Conservation (phyloP, 2,797 vertebrate genomes). For the Chelonia mydas region DNA sequence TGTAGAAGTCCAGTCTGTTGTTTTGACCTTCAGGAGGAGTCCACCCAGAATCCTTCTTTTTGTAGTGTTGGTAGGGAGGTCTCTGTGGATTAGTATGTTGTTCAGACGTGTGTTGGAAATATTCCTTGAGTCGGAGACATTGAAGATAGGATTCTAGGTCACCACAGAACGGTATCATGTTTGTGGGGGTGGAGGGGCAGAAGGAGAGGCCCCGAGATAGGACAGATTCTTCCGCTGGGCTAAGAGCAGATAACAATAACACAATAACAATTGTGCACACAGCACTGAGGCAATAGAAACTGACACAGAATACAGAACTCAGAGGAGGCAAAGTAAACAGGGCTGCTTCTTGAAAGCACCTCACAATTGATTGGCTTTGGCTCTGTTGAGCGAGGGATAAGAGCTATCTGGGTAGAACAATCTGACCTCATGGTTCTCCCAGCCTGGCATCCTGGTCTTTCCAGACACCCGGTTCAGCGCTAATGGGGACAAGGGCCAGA, state of each 20-base stretch:
- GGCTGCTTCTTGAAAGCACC: fast-evolving
- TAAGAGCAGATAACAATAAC: neutral
- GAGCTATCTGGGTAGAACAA: neutral
- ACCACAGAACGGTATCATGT: no score
- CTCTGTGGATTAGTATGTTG: no score
- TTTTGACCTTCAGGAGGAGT: no score
- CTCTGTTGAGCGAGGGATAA: neutral
- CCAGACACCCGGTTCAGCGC: neutral
- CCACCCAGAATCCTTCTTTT: no score
- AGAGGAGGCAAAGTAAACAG: fast-evolving
- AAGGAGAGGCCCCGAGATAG: no score
- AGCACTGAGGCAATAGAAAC: neutral
- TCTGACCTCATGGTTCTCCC: neutral
- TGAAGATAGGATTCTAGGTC: no score
- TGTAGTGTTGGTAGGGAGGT: no score
- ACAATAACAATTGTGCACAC: neutral
- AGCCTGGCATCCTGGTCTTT: neutral
- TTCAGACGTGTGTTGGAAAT: no score
- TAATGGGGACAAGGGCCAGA: neutral
- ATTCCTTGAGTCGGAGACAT: no score
- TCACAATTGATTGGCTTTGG: neutral
- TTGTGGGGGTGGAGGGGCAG: no score
- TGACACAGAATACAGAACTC: neutral
- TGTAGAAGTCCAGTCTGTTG: no score
- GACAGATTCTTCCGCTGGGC: no score